Base-by-base conservation (phyloP, 1,140 invertebrate genomes). In the Diprion similis region DNA sequence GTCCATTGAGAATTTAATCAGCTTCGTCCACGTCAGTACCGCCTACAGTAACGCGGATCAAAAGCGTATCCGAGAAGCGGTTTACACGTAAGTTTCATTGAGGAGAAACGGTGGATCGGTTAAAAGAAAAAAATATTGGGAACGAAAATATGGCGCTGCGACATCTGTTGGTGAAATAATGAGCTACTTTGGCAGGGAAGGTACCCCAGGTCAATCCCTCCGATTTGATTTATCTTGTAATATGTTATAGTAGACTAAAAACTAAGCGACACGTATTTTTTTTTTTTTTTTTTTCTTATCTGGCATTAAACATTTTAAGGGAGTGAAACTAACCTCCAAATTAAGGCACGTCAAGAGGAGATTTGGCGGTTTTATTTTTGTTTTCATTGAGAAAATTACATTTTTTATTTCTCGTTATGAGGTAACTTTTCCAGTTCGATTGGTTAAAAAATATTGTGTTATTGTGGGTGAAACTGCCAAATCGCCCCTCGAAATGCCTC, bases 31-130 rank as follows among this genome's bases (percentile, higher is more conserved):
- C 84, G 93, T 97, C 7, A 97, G 95, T 3, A 97, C 96, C 1
- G 96, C 95, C 0, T 97, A 96, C 85, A 95, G 94, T 79, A 97
- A 97, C 84, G 91, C 94, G 0, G 93, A 96, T 72, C 90, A 91
- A 64, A 84, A 86, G 7, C 88, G 91, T 51, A 91, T 96, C 13
- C 90, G 92, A 64, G 95, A 96, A 85, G 84, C 85, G 13, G 91
- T 96, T 11, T 96, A 96, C 80, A 90, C 90, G 85, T 86, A 75
- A 80, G 70, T 73, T 8, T 37, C 17, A 11, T 46, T 37, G 51
- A 8, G 66, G 18, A 69, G 37, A 68, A 18, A 37, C 24, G 24
- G 18, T 51, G 24, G 24, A 37, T 1, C 1, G 24, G 6, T 68
- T 10, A 48, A 71, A 15, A 19, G 46, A 6, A n/a, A 71, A 71